Base-by-base conservation (phyloP, 1,140 invertebrate genomes). In the Hylaeus volcanicus region DNA sequence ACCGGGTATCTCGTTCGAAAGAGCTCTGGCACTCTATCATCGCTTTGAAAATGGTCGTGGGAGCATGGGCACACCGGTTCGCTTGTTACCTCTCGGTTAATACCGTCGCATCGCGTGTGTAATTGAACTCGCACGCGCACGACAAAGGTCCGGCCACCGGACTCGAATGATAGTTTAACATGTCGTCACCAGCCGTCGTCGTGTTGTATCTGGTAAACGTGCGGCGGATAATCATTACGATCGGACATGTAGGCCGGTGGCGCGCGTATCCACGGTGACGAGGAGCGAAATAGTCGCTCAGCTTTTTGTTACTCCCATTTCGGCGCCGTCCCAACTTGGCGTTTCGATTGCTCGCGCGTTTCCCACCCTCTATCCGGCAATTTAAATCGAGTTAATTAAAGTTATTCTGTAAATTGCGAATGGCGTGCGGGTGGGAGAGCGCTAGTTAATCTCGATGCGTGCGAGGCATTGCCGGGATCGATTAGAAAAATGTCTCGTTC, bases 121-220 rank as follows among this genome's bases (percentile, higher is more conserved):
- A 88, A 90, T 89, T 86, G 82, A 89, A 88, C 81, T 89, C 74
- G 72, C 73, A 65, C 78, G 73, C 63, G 69, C 74, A 60, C 68
- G 77, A 89, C 85, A 89, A 89, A 90, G 79, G 70, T 79, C 69
- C n/a, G 56, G 39, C 66, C 77, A 76, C 60, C 76, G 77, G 78
- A 88, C 82, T 82, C 82, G 79, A 79, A 85, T 84, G 82, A 83
- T 88, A 85, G 83, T 88, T 90, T 85, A 88, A 89, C 88, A 66
- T 88, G 80, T 88, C 82, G 81, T 88, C 85, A 82, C 81, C 85
- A 89, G 74, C 83, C 64, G 51, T 82, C 73, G 82, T 71, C 71
- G 65, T 82, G 80, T 81, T 82, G 73, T 86, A 72, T 76, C 78
- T 73, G 74, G 71, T 65, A 77, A 66, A 55, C 74, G 58, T 75